Evolutionary conservation across 2,888 invertebrate genomes (phyloP).

Genomic region (Andrena dorsata): DNA sequence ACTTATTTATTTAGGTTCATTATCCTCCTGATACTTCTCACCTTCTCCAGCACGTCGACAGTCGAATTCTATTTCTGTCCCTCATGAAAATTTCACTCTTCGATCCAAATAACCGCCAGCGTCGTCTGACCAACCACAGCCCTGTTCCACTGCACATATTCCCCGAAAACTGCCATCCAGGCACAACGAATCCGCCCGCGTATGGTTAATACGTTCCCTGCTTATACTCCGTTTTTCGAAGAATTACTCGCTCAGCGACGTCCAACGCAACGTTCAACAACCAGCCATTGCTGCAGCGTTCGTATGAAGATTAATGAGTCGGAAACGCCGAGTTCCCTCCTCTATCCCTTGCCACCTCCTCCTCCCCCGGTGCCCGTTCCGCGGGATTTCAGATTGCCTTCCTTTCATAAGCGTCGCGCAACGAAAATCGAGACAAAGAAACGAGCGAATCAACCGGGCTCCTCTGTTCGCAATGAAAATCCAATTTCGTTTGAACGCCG

Average conservation of each 20-base stretch:
- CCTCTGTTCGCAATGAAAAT: slow-evolving; percentile 45
- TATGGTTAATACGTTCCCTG: background rate
- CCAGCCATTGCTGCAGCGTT: background rate
- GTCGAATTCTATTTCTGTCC: background rate
- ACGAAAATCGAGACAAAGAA: slow-evolving; percentile 32
- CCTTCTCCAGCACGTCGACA: background rate
- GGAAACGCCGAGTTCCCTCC: background rate
- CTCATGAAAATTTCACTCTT: background rate
- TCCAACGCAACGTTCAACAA: slow-evolving; percentile 22
- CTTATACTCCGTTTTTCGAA: background rate
- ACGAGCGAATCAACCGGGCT: slow-evolving; percentile 41
- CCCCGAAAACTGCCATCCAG: background rate
- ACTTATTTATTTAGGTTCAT: too few relatives aligned
- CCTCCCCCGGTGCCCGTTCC: background rate
- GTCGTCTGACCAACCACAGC: background rate
- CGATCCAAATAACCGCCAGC: background rate
- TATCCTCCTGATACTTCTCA: background rate
- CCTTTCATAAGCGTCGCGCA: slow-evolving; percentile 30
- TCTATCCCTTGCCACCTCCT: background rate
- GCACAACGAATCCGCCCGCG: background rate
- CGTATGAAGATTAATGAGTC: slow-evolving; percentile 21
- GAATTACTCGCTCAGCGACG: background rate
- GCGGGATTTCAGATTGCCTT: slow-evolving; percentile 6
- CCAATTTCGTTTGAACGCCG: slow-evolving; percentile 47
- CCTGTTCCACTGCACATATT: background rate